Base-by-base conservation (phyloP, 2,797 vertebrate species). In the Typhlichthys subterraneus region DNA sequence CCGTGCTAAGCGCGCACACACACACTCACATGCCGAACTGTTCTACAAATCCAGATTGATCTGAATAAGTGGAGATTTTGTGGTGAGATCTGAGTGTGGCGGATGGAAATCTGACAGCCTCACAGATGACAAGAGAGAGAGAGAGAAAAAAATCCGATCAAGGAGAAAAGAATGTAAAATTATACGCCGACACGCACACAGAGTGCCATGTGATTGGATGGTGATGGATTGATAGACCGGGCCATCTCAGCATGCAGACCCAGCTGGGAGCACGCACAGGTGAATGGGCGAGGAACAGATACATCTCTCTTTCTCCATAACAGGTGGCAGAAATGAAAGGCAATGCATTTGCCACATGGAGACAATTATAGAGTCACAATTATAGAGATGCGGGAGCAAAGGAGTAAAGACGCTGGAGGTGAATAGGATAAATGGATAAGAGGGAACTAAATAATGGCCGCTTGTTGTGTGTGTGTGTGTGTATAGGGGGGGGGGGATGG, bases 201-300 rank as follows among this genome's bases (percentile, higher is more conserved):
- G 80, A 14, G 46, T 72, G 77, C 57, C 68, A 68, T 73, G 76
- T 79, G 84, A 83, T 81, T 82, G 85, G 45, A 14, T 57, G 45
- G 8, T 75, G 80, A 85, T 78, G 82, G 85, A 88, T 84, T 87
- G 77, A 84, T 74, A 73, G 73, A 82, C 70, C 69, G 77, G 85
- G 77, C 72, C 76, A 63, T 79, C 78, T 69, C 83, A 80, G 81
- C 76, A 75, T 75, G 63, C 73, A 15, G 50, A 81, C 63, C 57
- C 51, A 81, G 64, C 53, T 12, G 53, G 31, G 53, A 83, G 67
- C 67, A 59, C 71, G 65, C 54, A 13, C 72, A 59, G 75, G 68
- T 70, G 70, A 85, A 82, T 78, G 72, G 45, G 53, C 74, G 71
- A 67, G 10, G 57, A 61, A 45, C 63, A 80, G 80, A 86, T 74